phyloP scores from a whole-genome alignment of 2,797 vertebrate species.

The Epinephelus coioides region DNA sequence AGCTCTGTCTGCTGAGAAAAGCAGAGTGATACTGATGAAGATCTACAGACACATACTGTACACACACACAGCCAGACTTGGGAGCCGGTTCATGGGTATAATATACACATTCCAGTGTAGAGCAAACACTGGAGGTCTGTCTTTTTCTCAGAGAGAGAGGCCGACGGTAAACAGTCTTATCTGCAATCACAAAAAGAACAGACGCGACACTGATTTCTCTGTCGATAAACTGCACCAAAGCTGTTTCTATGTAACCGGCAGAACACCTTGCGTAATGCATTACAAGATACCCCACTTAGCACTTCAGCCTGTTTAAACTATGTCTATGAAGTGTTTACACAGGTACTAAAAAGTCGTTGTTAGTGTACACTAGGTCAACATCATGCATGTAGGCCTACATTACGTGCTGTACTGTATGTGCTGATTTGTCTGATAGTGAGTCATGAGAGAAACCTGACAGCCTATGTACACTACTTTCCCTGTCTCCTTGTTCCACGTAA shows the following conservation, averaged over 20 bases:
- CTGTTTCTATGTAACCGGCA: constrained; percentile 21
- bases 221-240: constrained; percentile 26
- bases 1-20: constrained; percentile 3
- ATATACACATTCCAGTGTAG: constrained; percentile 37
- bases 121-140: constrained; percentile 49
- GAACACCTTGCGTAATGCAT: constrained; percentile 29
- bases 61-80: constrained; percentile 2
- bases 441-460: constrained; percentile 13
- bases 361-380: constrained; percentile 12
- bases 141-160: constrained; percentile 32
- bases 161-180: constrained; percentile 61
- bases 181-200: constrained; percentile 49
- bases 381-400: constrained; percentile 9
- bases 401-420: constrained; percentile 49
- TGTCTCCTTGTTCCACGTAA: background rate
- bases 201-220: constrained; percentile 18
- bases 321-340: constrained; percentile 47
- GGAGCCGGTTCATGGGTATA: constrained; percentile 35
- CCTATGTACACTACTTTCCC: background rate
- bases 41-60: constrained; percentile 15
- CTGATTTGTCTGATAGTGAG: constrained; percentile 25
- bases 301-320: constrained; percentile 45
- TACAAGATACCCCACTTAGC: background rate
- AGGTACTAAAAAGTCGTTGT: constrained; percentile 29
- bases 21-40: constrained; percentile 12